Evolutionary conservation across 2,113 vertebrate species (phyloP), one percentile per base, ranked within the genome.

Genomic region (Brachyhypopomus occidentalis): DNA sequence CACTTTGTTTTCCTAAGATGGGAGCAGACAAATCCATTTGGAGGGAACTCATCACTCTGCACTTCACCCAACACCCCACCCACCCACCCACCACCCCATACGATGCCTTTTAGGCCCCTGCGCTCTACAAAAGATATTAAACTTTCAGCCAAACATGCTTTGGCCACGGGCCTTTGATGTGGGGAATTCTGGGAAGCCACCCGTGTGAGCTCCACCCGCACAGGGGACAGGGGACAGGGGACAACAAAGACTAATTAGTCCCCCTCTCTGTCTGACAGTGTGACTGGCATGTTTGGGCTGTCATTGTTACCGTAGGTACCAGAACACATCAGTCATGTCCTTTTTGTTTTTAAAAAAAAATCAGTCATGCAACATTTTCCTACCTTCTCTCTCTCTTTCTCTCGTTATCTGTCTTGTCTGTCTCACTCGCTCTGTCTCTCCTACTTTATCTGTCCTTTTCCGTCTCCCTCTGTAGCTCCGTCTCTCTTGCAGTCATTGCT

Each of bases 171-270:
- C 80, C 83, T 85, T 86, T 86, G 82, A 86, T 78, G 84, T 82
- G 80, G 76, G 75, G 69, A 63, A 63, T 72, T 78, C 83, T 75
- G 38, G 27, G 78, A 79, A n/a, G n/a, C n/a, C n/a, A n/a, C n/a
- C 22, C 1, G 23, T 34, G 36, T 38, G 27, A 75, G 83, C 70
- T 77, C 67, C 14, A 52, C 66, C 19, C 59, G 73, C 63, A 73
- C 62, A 79, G 81, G 83, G 81, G 75, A 72, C 6, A 45, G 52
- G 85, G 72, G 72, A 56, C 38, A 77, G 62, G 48, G 34, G 82
- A 82, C 76, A 83, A 86, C 75, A 87, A 87, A 87, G 85, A 79
- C 84, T 84, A 84, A 84, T 83, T 84, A 85, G 74, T 34, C 12
- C 69, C 60, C 72, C 62, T 83, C 80, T 84, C 82, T 82, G 70